Evolutionary conservation across 2,797 vertebrate species (phyloP), one percentile per base, ranked within the genome.

Genomic region (Diglossa cyanea): DNA sequence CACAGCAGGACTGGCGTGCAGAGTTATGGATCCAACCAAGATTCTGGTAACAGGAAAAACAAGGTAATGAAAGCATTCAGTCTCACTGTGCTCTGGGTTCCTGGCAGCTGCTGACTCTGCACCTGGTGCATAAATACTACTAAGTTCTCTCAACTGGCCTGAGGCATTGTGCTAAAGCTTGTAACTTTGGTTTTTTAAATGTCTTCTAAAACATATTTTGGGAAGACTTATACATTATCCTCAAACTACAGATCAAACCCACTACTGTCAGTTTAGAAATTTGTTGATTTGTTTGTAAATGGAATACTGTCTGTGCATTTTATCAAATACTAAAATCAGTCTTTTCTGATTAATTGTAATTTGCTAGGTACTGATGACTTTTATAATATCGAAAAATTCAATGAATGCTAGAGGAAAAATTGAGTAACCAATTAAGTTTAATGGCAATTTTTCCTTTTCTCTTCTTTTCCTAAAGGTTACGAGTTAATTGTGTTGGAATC

Each of bases 1-100:
- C 96, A 99, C 99, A 8, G 99, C 99, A 18, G 99, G 99, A 70
- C 97, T 99, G 91, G 99, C 99, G 2, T 99, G 99, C 97, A 98
- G 99, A 61, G 99, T 99, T 87, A 99, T 99, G 99, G 99, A 99
- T 97, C 99, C 99, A 96, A 99, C 99, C 75, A 99, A 99, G 97
- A 99, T 99, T 98, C 98, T 99, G 89, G 99, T 99, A 95, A 99
- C 99, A 50, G 99, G 99, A 96, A 99, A 99, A 97, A 99, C 99
- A 77, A 99, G 99, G 99, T 99, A 98, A 60, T 42, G 16, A 26
- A 78, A 75, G 19, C 1, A 0, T 37, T 73, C 15, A 4, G 51
- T 74, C 37, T 74, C 17, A 1, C 42, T 45, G 30, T 42, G n/a
- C 24, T 84, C 66, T 82, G 8, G 35, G 13, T 39, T 58, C 9